Evolutionary conservation across 2,888 invertebrate species (phyloP).

Genomic region (Cataglyphis livida): DNA sequence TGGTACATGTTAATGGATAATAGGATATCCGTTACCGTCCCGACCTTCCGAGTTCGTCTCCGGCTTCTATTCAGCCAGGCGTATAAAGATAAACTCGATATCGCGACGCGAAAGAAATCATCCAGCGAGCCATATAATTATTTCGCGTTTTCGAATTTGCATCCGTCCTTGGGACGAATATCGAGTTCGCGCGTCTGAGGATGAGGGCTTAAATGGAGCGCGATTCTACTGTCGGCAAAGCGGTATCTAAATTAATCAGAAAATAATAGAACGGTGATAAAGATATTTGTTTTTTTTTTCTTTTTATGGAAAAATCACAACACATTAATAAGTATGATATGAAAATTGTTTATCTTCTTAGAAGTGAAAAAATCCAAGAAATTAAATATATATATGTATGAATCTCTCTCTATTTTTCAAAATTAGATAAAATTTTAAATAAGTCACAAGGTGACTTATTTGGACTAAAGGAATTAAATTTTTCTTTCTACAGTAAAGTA

Average conservation of each 20-base stretch:
- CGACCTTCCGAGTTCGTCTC: constrained; percentile 42
- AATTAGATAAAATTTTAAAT: background rate
- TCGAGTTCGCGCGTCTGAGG: constrained; percentile 29
- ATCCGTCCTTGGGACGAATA: constrained; percentile 42
- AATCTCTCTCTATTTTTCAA: constrained; percentile 1
- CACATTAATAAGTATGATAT: background rate
- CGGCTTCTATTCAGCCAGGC: constrained; percentile 62
- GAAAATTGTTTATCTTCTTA: background rate
- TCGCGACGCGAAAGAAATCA: constrained; percentile 56
- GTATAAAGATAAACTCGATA: constrained; percentile 69
- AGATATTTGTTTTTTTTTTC: background rate
- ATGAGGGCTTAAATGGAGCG: constrained; percentile 18
- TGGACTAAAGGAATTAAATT: background rate
- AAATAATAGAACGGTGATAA: background rate
- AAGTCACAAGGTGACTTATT: background rate
- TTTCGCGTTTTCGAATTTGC: constrained; percentile 59
- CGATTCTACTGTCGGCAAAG: background rate
- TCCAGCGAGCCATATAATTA: constrained; percentile 62
- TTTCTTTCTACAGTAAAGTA: background rate
- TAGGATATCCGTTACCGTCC: constrained; percentile 75
- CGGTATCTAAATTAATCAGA: background rate
- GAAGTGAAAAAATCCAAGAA: background rate
- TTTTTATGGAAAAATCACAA: background rate
- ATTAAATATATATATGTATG: background rate
- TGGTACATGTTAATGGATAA: constrained; percentile 77